Conservation (phyloP, 2,797 vertebrate genomes). For the Sphaeramia orbicularis region DNA sequence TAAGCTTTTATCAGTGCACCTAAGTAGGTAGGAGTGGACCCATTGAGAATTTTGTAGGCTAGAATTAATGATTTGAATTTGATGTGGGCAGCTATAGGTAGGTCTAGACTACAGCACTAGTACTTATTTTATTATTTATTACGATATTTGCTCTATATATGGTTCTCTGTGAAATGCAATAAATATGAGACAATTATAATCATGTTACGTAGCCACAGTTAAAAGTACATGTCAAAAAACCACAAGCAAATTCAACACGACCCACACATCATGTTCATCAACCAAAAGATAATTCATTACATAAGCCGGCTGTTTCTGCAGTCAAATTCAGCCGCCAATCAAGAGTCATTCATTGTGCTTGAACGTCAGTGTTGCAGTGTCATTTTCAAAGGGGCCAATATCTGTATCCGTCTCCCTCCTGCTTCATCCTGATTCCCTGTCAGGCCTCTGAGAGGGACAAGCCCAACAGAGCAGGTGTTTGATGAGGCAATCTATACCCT, state of each 20-base stretch:
- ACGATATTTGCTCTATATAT: too few species aligned
- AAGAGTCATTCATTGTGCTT: slow-evolving; percentile 45
- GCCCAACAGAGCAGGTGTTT: slow-evolving; percentile 48
- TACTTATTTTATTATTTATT: too few species aligned
- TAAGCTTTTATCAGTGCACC: too few species aligned
- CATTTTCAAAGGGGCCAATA: slow-evolving; percentile 43
- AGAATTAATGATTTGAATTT: too few species aligned
- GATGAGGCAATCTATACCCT: slow-evolving; percentile 59
- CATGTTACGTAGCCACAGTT: background rate
- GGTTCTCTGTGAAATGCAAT: too few species aligned
- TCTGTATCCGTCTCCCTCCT: slow-evolving; percentile 42
- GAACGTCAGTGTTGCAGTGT: slow-evolving; percentile 53
- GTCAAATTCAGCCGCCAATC: slow-evolving; percentile 51
- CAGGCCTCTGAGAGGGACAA: slow-evolving; percentile 46
- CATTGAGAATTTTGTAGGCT: too few species aligned
- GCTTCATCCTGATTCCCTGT: slow-evolving; percentile 34
- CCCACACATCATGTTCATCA: slow-evolving; percentile 31
- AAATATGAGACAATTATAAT: background rate
- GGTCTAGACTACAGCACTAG: too few species aligned
- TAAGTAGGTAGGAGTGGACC: too few species aligned
- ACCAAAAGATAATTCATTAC: slow-evolving; percentile 29
- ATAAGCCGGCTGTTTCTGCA: slow-evolving; percentile 44
- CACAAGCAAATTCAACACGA: slow-evolving; percentile 22
- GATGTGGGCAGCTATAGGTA: too few species aligned
- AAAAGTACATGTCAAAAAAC: background rate